These are phyloP conservation scores for Bos javanicus DNA, from an alignment of 2,113 vertebrate genomes.

Conservation along the genomic window DNA sequence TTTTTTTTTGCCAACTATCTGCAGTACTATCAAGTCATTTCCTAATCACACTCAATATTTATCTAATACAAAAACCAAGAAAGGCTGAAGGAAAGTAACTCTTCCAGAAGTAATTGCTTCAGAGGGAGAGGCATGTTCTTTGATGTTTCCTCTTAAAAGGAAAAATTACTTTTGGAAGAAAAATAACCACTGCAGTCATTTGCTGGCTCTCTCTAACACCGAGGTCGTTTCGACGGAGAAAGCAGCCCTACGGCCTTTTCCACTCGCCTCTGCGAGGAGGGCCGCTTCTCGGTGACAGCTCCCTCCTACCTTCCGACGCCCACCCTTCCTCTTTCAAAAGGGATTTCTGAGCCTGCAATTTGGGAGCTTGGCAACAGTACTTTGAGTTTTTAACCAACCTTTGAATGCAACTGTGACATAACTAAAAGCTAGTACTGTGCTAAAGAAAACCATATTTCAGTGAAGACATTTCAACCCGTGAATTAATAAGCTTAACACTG, in stretches of 20 bases:
- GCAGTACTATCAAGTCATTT: not conserved
- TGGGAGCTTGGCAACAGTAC: slow-evolving; percentile 13
- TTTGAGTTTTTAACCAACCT: slow-evolving; percentile 30
- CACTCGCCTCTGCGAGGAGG: not conserved
- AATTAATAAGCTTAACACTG: slow-evolving; percentile 35
- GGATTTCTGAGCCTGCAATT: slow-evolving; percentile 9
- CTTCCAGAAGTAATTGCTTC: not conserved
- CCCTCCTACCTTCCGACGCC: not conserved
- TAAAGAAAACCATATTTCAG: slow-evolving; percentile 30
- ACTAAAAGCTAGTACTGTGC: slow-evolving; percentile 41
- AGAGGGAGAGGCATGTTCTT: not conserved
- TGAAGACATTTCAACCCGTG: slow-evolving; percentile 41
- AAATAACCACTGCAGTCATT: not conserved
- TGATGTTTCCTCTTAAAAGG: not conserved
- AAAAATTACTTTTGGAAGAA: not conserved
- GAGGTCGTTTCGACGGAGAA: not conserved
- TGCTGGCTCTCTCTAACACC: not conserved
- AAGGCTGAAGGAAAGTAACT: not conserved
- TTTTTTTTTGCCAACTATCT: not conserved
- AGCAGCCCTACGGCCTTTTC: not conserved
- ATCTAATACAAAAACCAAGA: not conserved
- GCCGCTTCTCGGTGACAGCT: not conserved
- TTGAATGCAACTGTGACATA: slow-evolving; percentile 11
- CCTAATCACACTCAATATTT: not conserved
- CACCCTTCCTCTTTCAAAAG: not conserved